Percentiles rank a stretch among this genome's conserved stretches.
Evolutionary conservation across 1,140 invertebrate genomes (phyloP).

Genomic region (Euura lappo): DNA sequence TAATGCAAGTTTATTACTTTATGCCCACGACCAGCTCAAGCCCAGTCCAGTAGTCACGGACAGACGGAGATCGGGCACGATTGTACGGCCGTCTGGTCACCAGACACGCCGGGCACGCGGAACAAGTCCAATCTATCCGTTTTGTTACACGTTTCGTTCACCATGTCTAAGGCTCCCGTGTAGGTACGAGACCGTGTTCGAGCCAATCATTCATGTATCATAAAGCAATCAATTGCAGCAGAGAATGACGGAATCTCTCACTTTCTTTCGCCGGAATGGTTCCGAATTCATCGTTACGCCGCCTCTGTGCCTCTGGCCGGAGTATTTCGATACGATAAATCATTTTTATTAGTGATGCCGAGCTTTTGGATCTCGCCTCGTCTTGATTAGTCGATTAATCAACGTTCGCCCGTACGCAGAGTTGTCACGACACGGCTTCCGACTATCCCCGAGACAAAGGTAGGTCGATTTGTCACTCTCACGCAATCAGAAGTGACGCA

Average conservation of each 20-base stretch:
- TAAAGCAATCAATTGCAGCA: too few relatives aligned
- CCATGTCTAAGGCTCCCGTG: background rate
- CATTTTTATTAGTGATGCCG: too few relatives aligned
- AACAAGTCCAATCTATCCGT: slow-evolving; percentile 33
- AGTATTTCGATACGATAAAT: too few relatives aligned
- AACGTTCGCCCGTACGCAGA: background rate
- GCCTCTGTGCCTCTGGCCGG: too few relatives aligned
- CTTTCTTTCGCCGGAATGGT: too few relatives aligned
- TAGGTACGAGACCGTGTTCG: too few relatives aligned
- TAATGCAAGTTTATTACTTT: background rate
- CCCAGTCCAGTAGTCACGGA: background rate
- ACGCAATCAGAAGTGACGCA: background rate
- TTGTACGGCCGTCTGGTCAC: slow-evolving; percentile 47
- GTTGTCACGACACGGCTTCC: background rate
- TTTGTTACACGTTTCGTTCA: slow-evolving; percentile 36
- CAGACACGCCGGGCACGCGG: slow-evolving; percentile 52
- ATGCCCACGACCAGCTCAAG: background rate
- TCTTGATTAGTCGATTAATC: background rate
- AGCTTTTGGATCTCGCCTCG: background rate
- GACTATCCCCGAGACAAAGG: background rate
- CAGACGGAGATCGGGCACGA: slow-evolving; percentile 22
- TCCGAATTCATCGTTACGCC: too few relatives aligned
- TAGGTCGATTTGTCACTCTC: background rate
- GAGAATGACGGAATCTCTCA: too few relatives aligned
- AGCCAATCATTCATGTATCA: too few relatives aligned